These are phyloP conservation scores for Napeogenes inachia DNA, from an alignment of 2,888 invertebrate genomes.

Conservation along the genomic window DNA sequence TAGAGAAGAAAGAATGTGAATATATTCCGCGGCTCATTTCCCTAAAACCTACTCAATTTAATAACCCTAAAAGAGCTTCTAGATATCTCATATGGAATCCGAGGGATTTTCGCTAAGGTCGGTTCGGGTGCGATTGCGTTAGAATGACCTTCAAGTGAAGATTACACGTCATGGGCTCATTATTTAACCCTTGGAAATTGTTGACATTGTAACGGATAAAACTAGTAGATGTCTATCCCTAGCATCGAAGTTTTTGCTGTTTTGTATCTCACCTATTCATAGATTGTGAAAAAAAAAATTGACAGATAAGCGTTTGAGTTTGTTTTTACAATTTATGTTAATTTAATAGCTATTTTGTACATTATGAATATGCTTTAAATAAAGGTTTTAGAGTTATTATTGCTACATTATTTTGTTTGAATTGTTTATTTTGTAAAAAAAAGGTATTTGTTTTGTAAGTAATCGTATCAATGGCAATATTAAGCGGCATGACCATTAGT, in stretches of 20 bases:
- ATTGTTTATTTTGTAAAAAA: conserved; percentile 36
- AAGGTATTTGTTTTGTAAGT: too few relatives aligned
- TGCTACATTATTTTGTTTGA: too few relatives aligned
- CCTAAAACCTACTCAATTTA: conserved; percentile 74
- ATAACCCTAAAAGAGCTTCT: conserved; percentile 69
- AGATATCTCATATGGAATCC: conserved; percentile 71
- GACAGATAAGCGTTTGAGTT: too few relatives aligned
- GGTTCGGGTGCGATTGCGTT: conserved; percentile 49
- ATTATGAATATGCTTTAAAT: too few relatives aligned
- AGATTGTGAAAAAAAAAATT: too few relatives aligned
- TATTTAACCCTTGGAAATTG: conserved; percentile 64
- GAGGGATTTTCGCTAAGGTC: conserved; percentile 61
- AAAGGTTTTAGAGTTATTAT: too few relatives aligned
- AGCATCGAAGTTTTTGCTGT: conserved; percentile 39
- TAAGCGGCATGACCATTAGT: too few relatives aligned
- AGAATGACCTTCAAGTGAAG: conserved; percentile 53
- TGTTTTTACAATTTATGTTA: too few relatives aligned
- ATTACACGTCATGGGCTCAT: conserved; percentile 60
- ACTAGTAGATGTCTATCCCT: conserved; percentile 71
- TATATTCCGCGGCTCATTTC: conserved; percentile 68
- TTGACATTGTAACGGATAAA: conserved; percentile 63
- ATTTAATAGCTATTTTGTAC: too few relatives aligned
- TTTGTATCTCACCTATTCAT: too few relatives aligned
- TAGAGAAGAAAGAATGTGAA: conserved; percentile 51
- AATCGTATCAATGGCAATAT: too few relatives aligned